phyloP scores from a whole-genome alignment of 1,140 invertebrate species.

The Coptotermes formosanus region DNA sequence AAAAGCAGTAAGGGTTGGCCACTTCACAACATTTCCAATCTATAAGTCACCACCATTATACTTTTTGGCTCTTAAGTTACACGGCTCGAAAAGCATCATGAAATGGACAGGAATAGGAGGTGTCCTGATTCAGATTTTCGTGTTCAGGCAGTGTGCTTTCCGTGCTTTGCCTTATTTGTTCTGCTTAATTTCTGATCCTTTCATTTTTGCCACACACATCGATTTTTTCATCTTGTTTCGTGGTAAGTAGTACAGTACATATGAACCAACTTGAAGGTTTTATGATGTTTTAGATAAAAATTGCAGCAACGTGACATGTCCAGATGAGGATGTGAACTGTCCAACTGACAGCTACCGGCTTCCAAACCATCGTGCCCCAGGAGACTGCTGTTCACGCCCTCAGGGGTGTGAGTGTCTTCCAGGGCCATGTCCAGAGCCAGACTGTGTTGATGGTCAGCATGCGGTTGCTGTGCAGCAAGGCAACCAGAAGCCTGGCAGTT shows the following conservation, averaged over 20 bases:
- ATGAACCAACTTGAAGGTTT: background rate
- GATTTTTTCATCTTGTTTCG: background rate
- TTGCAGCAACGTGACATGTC: conserved; percentile 41
- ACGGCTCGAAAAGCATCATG: too few relatives aligned
- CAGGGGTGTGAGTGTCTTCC: conserved; percentile 42
- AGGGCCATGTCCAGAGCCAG: conserved; percentile 36
- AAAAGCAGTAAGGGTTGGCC: too few relatives aligned
- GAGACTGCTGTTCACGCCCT: conserved; percentile 40
- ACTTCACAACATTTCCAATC: too few relatives aligned
- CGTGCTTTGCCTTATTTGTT: too few relatives aligned
- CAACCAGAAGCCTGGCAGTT: conserved; percentile 42
- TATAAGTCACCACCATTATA: too few relatives aligned
- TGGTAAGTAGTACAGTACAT: background rate
- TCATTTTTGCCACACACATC: too few relatives aligned
- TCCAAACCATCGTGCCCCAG: conserved; percentile 35
- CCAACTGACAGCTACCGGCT: conserved; percentile 43
- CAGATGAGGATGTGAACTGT: conserved; percentile 37
- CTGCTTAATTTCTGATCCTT: too few relatives aligned
- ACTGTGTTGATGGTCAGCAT: conserved; percentile 37
- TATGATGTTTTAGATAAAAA: conserved; percentile 39
- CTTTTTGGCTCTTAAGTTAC: too few relatives aligned
- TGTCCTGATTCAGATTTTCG: too few relatives aligned
- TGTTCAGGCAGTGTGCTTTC: too few relatives aligned
- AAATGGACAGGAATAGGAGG: too few relatives aligned
- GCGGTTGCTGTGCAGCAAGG: conserved; percentile 36